These are phyloP conservation scores for Phlogophora meticulosa DNA, from an alignment of 2,888 invertebrate species.

Conservation along the genomic window DNA sequence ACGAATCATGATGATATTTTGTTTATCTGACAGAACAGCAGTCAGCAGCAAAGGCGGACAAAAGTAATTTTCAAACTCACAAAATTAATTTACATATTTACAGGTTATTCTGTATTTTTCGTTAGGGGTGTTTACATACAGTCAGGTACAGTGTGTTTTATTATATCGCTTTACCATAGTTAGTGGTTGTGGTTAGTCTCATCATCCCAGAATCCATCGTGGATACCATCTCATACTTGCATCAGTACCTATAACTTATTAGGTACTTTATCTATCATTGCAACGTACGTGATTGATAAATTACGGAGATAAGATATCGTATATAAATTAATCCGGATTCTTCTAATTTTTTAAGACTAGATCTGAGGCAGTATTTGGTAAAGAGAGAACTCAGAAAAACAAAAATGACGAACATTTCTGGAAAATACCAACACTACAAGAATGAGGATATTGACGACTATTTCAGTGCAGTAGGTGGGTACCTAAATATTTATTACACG, in stretches of 20 bases:
- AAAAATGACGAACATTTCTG: slow-evolving; percentile 90
- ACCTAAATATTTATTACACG: slow-evolving; percentile 11
- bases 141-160: slow-evolving; percentile 20
- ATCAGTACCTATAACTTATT: slow-evolving; percentile 11
- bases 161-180: background rate
- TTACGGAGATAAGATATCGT: slow-evolving; percentile 58
- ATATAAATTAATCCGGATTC: slow-evolving; percentile 23
- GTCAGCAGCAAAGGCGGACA: slow-evolving; percentile 17
- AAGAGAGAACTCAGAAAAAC: background rate
- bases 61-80: slow-evolving; percentile 25
- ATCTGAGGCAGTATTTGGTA: slow-evolving; percentile 18
- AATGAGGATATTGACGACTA: slow-evolving; percentile 93
- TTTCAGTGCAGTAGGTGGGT: slow-evolving; percentile 92
- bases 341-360: slow-evolving; percentile 17
- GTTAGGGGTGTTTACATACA: background rate
- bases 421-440: slow-evolving; percentile 92
- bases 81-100: slow-evolving; percentile 3
- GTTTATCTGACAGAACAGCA: slow-evolving; percentile 3
- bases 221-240: slow-evolving; percentile 12
- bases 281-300: slow-evolving; percentile 69
- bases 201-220: slow-evolving; percentile 4
- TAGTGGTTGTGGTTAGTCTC: background rate
- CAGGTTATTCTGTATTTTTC: background rate
- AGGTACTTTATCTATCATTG: slow-evolving; percentile 41
- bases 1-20: slow-evolving; percentile 9